Conservation (phyloP, 2,113 vertebrate species). For the Apistogramma diplotaenia region DNA sequence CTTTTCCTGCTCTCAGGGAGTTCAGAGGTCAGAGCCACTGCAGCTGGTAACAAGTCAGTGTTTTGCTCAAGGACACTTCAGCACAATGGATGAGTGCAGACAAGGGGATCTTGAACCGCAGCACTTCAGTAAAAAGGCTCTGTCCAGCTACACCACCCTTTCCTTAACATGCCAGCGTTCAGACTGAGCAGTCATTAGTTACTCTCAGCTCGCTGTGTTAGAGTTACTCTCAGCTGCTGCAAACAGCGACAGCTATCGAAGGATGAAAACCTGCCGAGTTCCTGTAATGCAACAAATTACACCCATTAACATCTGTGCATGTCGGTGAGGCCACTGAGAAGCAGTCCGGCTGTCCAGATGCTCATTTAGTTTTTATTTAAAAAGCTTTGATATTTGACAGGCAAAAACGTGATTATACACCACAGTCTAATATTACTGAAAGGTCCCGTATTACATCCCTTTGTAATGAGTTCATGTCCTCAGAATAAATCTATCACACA, state of each 20-base stretch:
- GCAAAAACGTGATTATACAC: background rate
- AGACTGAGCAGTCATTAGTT: constrained; percentile 22
- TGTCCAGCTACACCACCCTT: background rate
- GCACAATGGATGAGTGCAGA: constrained; percentile 31
- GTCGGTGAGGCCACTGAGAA: background rate
- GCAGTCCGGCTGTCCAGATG: background rate
- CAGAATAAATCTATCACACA: no score
- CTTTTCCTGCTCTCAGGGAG: background rate
- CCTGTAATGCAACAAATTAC: background rate
- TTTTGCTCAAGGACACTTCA: constrained; percentile 50
- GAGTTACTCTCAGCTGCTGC: constrained; percentile 1
- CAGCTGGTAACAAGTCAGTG: background rate
- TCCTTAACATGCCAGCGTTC: constrained; percentile 1
- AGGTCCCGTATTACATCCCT: no score
- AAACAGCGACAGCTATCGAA: background rate
- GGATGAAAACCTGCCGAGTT: constrained; percentile 1
- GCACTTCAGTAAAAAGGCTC: constrained; percentile 23
- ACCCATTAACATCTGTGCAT: background rate
- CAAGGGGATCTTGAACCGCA: constrained; percentile 24
- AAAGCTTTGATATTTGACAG: background rate
- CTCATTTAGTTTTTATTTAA: background rate
- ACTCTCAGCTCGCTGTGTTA: constrained; percentile 21
- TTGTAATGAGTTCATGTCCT: no score
- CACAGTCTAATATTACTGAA: background rate
- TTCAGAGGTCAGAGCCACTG: constrained; percentile 33